These are phyloP conservation scores for Xiphophorus maculatus DNA, from an alignment of 2,113 vertebrate genomes.

Conservation along the genomic window DNA sequence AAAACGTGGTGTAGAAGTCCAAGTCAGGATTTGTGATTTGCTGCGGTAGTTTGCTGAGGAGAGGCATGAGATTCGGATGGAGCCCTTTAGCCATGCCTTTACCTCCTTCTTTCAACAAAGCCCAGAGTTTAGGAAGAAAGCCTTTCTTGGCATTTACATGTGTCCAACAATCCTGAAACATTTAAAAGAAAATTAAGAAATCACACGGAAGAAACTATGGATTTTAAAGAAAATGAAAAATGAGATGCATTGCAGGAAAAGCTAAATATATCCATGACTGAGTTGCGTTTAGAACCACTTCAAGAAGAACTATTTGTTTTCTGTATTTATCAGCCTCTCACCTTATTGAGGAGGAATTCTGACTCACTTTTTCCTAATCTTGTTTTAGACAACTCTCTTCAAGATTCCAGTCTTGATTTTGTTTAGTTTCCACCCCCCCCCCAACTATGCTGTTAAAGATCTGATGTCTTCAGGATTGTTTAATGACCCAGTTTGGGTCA, in stretches of 20 bases:
- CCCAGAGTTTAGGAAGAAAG: slow-evolving; percentile 91
- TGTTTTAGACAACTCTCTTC: background rate
- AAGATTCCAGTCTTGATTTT: background rate
- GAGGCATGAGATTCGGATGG: slow-evolving; percentile 91
- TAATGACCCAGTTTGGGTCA: background rate
- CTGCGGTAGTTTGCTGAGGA: slow-evolving; percentile 90
- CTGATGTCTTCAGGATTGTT: background rate
- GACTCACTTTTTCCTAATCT: background rate
- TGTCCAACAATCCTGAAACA: slow-evolving; percentile 90
- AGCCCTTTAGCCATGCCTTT: slow-evolving; percentile 88
- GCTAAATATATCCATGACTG: too few species aligned
- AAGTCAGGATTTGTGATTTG: slow-evolving; percentile 82
- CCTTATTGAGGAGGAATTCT: background rate
- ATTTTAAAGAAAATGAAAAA: background rate
- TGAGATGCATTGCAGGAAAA: too few species aligned
- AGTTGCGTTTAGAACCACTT: too few species aligned
- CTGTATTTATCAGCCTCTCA: background rate
- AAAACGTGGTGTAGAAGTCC: slow-evolving; percentile 89
- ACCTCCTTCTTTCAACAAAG: slow-evolving; percentile 88
- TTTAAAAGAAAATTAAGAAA: background rate
- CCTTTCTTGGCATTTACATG: slow-evolving; percentile 92
- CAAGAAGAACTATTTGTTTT: background rate
- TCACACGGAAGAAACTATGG: background rate
- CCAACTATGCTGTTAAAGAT: background rate
- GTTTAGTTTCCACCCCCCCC: too few species aligned